Conservation (phyloP, 2,113 vertebrate genomes). For the Toxotes jaculatrix region DNA sequence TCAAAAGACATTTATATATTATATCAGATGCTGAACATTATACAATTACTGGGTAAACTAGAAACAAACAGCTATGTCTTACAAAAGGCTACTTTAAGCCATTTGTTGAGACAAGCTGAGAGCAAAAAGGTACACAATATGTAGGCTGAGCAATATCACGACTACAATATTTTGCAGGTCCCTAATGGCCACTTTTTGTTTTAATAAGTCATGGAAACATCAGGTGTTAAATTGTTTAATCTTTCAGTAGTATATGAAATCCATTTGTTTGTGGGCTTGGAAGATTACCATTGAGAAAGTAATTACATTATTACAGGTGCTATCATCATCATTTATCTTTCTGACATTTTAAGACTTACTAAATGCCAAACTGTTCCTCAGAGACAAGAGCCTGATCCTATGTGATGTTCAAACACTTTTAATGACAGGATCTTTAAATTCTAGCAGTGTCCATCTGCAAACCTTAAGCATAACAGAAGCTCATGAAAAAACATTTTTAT, state of each 20-base stretch:
- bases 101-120: constrained; percentile 21
- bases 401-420: constrained; percentile 68
- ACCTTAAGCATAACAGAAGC: constrained; percentile 15
- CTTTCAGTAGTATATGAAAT: constrained; percentile 83
- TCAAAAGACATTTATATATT: constrained; percentile 20
- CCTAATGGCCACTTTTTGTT: constrained; percentile 66
- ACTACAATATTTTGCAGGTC: constrained; percentile 58
- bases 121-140: constrained; percentile 54
- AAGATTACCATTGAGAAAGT: constrained; percentile 77
- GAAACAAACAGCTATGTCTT: constrained; percentile 13
- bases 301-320: constrained; percentile 80
- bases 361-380: constrained; percentile 78
- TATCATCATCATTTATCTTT: constrained; percentile 84
- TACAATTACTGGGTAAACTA: constrained; percentile 10
- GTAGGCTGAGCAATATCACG: constrained; percentile 61
- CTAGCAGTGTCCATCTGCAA: constrained; percentile 47
- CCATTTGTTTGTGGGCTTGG: constrained; percentile 84
- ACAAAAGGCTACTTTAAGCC: constrained; percentile 7
- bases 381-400: constrained; percentile 72
- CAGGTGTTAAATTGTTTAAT: constrained; percentile 85
- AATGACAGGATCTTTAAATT: constrained; percentile 73
- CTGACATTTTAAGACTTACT: constrained; percentile 75
- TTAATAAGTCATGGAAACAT: constrained; percentile 79
- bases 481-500: constrained; percentile 20
- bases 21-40: constrained; percentile 9